Evolutionary conservation across 2,888 invertebrate genomes (phyloP).

Genomic region (Portevinia maculata): DNA sequence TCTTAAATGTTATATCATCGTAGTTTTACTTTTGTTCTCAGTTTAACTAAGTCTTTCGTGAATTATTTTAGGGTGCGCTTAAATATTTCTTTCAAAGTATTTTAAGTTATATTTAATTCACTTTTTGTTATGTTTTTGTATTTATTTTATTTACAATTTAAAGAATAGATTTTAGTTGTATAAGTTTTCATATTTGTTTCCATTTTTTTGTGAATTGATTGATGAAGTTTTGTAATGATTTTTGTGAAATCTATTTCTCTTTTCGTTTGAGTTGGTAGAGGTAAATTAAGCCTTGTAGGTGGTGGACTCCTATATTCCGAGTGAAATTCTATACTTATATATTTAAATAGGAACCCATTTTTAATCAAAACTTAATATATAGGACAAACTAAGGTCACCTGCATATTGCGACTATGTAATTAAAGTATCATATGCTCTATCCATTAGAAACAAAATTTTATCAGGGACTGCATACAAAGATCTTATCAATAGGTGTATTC

Average conservation of each 20-base stretch:
- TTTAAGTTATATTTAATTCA: conserved; percentile 43
- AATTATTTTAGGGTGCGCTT: conserved; percentile 69
- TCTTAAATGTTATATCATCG: conserved; percentile 19
- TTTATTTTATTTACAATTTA: conserved; percentile 62
- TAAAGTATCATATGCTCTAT: no score
- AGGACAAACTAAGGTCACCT: no score
- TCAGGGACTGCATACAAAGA: no score
- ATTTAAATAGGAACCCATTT: no score
- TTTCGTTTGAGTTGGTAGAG: conserved; percentile 5
- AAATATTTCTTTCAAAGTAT: conserved; percentile 61
- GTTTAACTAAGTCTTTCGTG: conserved; percentile 61
- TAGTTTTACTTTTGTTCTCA: conserved; percentile 39
- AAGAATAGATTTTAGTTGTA: conserved; percentile 29
- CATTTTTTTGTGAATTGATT: conserved; percentile 50
- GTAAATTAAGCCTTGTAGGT: conserved; percentile 15
- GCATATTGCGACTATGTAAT: no score
- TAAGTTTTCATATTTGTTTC: conserved; percentile 20
- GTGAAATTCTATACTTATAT: no score
- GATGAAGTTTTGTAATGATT: conserved; percentile 71
- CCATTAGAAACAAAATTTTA: no score
- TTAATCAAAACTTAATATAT: no score
- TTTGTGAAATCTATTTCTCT: conserved; percentile 50
- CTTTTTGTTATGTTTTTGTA: conserved; percentile 30
- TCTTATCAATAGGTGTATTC: no score
- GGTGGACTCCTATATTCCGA: no score